Base-by-base conservation (phyloP, 2,797 vertebrate genomes). In the Oophaga sylvatica region DNA sequence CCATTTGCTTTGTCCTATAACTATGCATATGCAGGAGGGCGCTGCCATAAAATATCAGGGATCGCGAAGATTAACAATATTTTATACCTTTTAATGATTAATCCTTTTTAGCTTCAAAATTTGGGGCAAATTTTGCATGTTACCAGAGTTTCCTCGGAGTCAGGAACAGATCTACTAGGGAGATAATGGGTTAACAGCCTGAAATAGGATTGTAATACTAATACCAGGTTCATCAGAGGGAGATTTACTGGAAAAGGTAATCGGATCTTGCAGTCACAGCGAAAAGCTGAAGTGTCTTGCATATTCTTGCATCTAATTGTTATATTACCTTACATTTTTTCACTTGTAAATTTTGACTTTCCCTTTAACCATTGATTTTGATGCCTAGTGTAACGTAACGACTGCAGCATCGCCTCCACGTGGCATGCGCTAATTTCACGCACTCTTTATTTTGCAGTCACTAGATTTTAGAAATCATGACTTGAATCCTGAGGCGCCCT, bases 241-340 rank as follows among this genome's bases (percentile, higher is more conserved):
- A 19, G 83, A 63, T 59, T 84, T 84, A 84, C 83, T 22, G 83
- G 83, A 48, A 84, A 62, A 16, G 13, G 35, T 84, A 63, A 84
- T 76, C 19, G 31, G 57, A 84, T 63, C 35, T 22, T 63, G 35
- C 70, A 29, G 35, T 62, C 10, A 60, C 53, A 17, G 70, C 29
- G 56, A 45, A 3, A 76, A 8, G 31, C 56, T 12, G 15, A 17
- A n/a, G 19, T 5, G 10, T 22, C 19, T 41, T 83, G 5, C 26
- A 12, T 53, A 12, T 35, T 35, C 63, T 29, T 70, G 22, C 22
- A 0, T 67, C 63, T 13, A 8, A 22, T 13, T 35, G 26, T 26
- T 26, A 41, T 3, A 41, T 53, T 53, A 11, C 11, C 8, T 53
- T 53, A 53, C 48, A 53, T 9, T 53, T 53, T 9, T 53, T 82